Conservation (phyloP, 2,888 invertebrate genomes). For the Phragmatobia fuliginosa region DNA sequence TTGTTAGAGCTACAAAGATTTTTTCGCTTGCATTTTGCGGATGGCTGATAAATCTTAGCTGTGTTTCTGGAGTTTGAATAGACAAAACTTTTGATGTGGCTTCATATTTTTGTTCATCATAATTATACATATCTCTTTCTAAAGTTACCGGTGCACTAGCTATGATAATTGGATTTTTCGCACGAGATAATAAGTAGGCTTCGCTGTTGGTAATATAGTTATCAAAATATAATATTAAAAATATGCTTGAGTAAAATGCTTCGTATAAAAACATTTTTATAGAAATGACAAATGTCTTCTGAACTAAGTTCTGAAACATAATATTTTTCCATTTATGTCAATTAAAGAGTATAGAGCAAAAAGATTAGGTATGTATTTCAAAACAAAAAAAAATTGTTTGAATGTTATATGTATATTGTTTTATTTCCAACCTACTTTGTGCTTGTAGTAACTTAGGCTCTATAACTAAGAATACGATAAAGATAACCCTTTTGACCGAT, state of each 20-base stretch:
- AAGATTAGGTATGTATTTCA: too few relatives aligned
- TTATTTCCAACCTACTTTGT: too few relatives aligned
- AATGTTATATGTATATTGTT: too few relatives aligned
- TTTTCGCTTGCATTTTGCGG: neutral
- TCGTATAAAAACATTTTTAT: constrained; percentile 8
- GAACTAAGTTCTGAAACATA: neutral
- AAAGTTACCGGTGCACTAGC: neutral
- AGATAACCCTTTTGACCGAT: neutral
- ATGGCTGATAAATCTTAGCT: neutral
- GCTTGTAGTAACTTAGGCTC: neutral
- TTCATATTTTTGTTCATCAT: neutral
- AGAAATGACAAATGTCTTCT: neutral
- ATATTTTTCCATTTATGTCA: neutral
- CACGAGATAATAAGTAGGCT: constrained; percentile 52
- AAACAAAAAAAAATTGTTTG: too few relatives aligned
- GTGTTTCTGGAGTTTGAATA: neutral
- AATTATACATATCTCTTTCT: constrained; percentile 1
- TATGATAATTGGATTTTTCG: constrained; percentile 45
- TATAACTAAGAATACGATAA: neutral
- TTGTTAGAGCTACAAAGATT: neutral
- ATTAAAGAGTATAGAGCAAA: neutral
- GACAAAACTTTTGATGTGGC: neutral
- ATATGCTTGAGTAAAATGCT: constrained; percentile 7
- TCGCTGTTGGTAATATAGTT: constrained; percentile 18
- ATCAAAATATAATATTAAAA: constrained; percentile 22